A percentile compares a stretch with the other conserved stretches of the same genome.
These are phyloP conservation scores for Chaetodon auriga DNA, from an alignment of 2,113 vertebrate genomes.

Conservation along the genomic window DNA sequence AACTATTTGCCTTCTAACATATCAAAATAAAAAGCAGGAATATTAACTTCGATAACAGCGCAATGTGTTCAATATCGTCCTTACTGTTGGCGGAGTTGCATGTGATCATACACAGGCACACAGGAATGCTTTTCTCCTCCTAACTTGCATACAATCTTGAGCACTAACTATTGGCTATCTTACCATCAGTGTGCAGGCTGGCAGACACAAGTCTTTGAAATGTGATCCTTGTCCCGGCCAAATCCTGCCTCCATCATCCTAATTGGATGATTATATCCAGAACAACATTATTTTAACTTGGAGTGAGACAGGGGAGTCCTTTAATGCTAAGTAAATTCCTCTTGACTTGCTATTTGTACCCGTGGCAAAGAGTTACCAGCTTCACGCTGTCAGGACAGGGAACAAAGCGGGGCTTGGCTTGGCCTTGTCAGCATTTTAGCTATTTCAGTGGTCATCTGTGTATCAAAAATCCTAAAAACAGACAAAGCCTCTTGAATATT, in stretches of 20 bases:
- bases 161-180: constrained; percentile 81
- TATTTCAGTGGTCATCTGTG: constrained; percentile 69
- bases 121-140: constrained; percentile 57
- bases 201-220: constrained; percentile 89
- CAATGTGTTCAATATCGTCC: constrained; percentile 54
- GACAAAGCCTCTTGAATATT: constrained; percentile 80
- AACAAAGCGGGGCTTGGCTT: constrained; percentile 65
- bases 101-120: constrained; percentile 51
- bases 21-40: constrained; percentile 46
- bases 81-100: constrained; percentile 57
- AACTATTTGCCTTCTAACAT: constrained; percentile 15
- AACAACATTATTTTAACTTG: constrained; percentile 88
- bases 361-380: constrained; percentile 69
- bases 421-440: constrained; percentile 61
- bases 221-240: constrained; percentile 84
- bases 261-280: constrained; percentile 89
- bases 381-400: constrained; percentile 68
- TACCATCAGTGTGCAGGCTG: constrained; percentile 86
- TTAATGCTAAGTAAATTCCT: constrained; percentile 83
- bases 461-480: constrained; percentile 79
- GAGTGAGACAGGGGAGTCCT: constrained; percentile 62
- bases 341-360: constrained; percentile 82
- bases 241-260: constrained; percentile 83
- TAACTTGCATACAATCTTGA: constrained; percentile 47
- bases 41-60: constrained; percentile 56